Evolutionary conservation across 2,113 vertebrate species (phyloP).

Genomic region (Megaceryle maxima): DNA sequence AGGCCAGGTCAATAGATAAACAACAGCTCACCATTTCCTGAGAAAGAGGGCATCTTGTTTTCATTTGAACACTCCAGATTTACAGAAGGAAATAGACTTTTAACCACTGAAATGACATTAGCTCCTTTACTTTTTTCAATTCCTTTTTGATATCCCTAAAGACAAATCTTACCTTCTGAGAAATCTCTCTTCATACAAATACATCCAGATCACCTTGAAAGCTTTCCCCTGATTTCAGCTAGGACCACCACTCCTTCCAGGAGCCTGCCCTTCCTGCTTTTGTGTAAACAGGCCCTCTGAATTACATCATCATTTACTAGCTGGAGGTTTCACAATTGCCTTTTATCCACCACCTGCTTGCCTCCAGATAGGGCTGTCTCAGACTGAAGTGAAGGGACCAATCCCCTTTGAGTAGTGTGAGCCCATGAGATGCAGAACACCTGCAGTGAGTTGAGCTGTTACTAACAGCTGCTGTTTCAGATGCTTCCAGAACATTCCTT

Average conservation of each 20-base stretch:
- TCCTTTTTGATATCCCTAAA: background rate
- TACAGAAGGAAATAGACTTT: background rate
- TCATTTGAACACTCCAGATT: background rate
- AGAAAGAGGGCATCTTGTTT: background rate
- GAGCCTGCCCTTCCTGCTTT: background rate
- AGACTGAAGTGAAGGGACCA: background rate
- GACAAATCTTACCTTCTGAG: background rate
- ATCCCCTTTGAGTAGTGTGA: background rate
- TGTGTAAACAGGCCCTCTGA: background rate
- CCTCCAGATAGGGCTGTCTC: background rate
- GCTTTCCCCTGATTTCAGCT: background rate
- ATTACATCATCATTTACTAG: background rate
- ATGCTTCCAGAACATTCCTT: constrained; percentile 17
- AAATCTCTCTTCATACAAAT: background rate
- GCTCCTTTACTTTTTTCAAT: background rate
- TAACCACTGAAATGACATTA: background rate
- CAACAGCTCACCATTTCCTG: background rate
- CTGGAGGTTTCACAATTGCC: background rate
- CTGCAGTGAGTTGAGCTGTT: background rate
- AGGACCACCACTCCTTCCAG: background rate
- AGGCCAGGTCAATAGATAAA: background rate
- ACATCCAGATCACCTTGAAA: background rate
- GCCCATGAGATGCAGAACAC: background rate
- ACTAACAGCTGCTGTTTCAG: background rate
- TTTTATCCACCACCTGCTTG: background rate